A percentile compares a stretch with the other conserved stretches of the same genome.
These are phyloP conservation scores for Tachina grossa DNA, from an alignment of 2,888 invertebrate genomes.

Conservation along the genomic window DNA sequence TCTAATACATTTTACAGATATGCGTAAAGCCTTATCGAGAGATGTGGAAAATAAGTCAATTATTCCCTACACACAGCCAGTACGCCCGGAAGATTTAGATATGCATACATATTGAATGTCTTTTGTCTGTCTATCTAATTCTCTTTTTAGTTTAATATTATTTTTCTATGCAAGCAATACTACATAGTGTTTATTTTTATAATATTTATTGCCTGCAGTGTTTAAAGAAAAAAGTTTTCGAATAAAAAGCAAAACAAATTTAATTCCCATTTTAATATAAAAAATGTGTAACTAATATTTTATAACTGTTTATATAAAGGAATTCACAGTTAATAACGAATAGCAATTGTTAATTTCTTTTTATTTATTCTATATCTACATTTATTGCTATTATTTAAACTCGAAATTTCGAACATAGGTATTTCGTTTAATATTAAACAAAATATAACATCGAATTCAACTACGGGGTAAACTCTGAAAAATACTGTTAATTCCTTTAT, in stretches of 20 bases:
- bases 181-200: constrained; percentile 30
- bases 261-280: constrained; percentile 43
- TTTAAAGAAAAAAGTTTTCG: constrained; percentile 8
- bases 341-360: background rate
- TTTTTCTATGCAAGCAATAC: constrained; percentile 41
- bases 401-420: background rate
- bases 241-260: constrained; percentile 40
- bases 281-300: constrained; percentile 54
- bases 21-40: constrained; percentile 98
- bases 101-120: constrained; percentile 71
- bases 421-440: too few relatives aligned
- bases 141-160: constrained; percentile 39
- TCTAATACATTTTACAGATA: constrained; percentile 87
- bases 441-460: too few relatives aligned
- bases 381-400: background rate
- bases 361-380: background rate
- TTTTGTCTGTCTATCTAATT: constrained; percentile 45
- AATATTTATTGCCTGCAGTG: constrained; percentile 43
- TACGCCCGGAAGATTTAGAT: constrained; percentile 88
- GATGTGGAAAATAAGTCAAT: constrained; percentile 96
- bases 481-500: constrained; percentile 32
- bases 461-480: too few relatives aligned
- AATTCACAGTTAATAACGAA: constrained; percentile 1
- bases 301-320: constrained; percentile 10
- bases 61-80: constrained; percentile 96